A percentile compares a stretch with the other conserved stretches of the same genome.
These are phyloP conservation scores for Drosophila leontia DNA, from an alignment of 1,140 invertebrate species.

Conservation along the genomic window DNA sequence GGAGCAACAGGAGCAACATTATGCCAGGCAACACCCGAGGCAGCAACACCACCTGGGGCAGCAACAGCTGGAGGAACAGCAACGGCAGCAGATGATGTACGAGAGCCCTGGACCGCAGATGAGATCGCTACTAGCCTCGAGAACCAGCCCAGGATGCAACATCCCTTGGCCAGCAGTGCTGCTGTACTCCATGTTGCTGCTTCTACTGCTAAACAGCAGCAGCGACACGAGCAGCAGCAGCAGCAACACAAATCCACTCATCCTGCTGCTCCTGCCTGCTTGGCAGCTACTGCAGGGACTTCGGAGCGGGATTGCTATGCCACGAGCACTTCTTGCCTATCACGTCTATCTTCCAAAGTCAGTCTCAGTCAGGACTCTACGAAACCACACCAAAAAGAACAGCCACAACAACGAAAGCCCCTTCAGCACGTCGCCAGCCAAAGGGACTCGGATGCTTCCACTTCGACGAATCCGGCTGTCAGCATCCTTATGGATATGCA, in stretches of 20 bases:
- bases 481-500: conserved; percentile 77
- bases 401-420: conserved; percentile 68
- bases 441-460: conserved; percentile 51
- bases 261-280: conserved; percentile 44
- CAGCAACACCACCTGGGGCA: conserved; percentile 45
- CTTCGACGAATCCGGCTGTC: conserved; percentile 52
- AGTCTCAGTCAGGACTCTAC: conserved; percentile 52
- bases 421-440: conserved; percentile 28
- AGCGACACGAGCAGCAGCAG: conserved; percentile 35
- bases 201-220: conserved; percentile 12
- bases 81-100: conserved; percentile 65
- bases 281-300: conserved; percentile 60
- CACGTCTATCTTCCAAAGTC: conserved; percentile 79
- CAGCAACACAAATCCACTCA: conserved; percentile 56
- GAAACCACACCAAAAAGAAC: conserved; percentile 41
- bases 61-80: conserved; percentile 22
- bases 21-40: conserved; percentile 46
- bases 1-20: conserved; percentile 38
- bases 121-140: conserved; percentile 43
- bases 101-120: conserved; percentile 67
- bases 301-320: conserved; percentile 35
- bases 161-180: conserved; percentile 42
- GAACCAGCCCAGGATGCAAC: conserved; percentile 40
- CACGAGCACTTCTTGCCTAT: conserved; percentile 49
- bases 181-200: conserved; percentile 22